A percentile compares a stretch with the other conserved stretches of the same genome.
phyloP scores from a whole-genome alignment of 2,888 invertebrate species.

The Germaria angustata region DNA sequence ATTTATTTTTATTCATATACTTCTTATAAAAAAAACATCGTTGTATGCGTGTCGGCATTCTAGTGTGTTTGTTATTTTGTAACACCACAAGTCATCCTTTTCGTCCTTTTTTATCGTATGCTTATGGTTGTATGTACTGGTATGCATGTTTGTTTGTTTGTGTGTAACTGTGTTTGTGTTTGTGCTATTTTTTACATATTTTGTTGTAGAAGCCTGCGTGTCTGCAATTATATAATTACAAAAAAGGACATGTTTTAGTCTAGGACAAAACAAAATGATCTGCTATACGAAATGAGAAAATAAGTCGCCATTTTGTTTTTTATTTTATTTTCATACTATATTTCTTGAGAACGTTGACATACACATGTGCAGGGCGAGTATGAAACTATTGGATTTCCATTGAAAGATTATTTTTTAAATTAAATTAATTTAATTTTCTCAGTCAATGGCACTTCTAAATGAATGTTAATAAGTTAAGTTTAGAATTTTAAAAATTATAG shows the following conservation, averaged over 20 bases:
- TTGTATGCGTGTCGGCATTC: too few species aligned
- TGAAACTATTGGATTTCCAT: background rate
- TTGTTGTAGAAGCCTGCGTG: slow-evolving; percentile 51
- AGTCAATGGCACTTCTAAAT: too few species aligned
- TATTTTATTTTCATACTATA: slow-evolving; percentile 66
- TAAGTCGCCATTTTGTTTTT: slow-evolving; percentile 76
- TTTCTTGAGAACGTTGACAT: background rate
- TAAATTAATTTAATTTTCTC: too few species aligned
- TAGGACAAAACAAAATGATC: slow-evolving; percentile 29
- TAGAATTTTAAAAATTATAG: too few species aligned
- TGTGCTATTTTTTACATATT: background rate
- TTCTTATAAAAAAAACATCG: slow-evolving; percentile 38
- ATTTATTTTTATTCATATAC: slow-evolving; percentile 43
- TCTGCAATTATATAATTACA: slow-evolving; percentile 56
- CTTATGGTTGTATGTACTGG: background rate
- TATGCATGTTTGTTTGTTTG: background rate
- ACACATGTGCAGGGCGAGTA: background rate
- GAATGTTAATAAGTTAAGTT: too few species aligned
- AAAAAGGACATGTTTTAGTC: slow-evolving; percentile 61
- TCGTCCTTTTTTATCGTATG: slow-evolving; percentile 48
- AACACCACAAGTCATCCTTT: slow-evolving; percentile 64
- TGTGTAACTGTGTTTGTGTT: background rate
- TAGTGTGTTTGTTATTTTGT: slow-evolving; percentile 31
- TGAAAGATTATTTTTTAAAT: background rate
- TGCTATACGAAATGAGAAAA: slow-evolving; percentile 21